Percentiles rank a stretch among this genome's conserved stretches.
Conservation (phyloP, 2,888 invertebrate genomes). For the Subacronicta megacephala region DNA sequence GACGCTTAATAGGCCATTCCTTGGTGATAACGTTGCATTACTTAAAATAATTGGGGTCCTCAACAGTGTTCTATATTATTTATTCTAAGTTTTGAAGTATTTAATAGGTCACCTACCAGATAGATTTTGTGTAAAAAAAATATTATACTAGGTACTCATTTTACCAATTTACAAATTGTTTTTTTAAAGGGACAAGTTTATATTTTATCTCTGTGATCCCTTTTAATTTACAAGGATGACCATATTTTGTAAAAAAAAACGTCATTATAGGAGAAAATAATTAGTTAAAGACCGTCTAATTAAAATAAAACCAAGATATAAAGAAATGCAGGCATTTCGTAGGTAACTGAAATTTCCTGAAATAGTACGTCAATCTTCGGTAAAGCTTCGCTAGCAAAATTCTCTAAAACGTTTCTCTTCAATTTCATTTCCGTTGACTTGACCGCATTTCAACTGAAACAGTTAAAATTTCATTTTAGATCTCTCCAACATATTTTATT, state of each 20-base stretch:
- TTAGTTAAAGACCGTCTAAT: background rate
- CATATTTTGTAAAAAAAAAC: too few relatives aligned
- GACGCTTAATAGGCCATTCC: conserved; percentile 52
- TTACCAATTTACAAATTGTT: too few relatives aligned
- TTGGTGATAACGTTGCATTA: conserved; percentile 33
- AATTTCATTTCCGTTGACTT: conserved; percentile 42
- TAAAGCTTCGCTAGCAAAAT: conserved; percentile 42
- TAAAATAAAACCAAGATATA: conserved; percentile 14
- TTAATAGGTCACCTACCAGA: too few relatives aligned
- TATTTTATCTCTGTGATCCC: too few relatives aligned
- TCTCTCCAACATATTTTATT: background rate
- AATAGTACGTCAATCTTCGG: conserved; percentile 49
- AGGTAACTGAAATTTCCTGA: conserved; percentile 23
- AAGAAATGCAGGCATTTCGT: conserved; percentile 31
- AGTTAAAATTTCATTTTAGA: conserved; percentile 27
- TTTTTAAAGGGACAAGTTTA: too few relatives aligned
- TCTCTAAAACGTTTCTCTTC: conserved; percentile 47
- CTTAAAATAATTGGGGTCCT: conserved; percentile 14
- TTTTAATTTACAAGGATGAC: too few relatives aligned
- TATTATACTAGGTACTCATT: too few relatives aligned
- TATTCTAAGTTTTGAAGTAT: background rate
- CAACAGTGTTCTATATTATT: conserved; percentile 2
- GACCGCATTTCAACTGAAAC: conserved; percentile 41
- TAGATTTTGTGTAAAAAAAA: too few relatives aligned
- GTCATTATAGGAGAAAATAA: background rate